Evolutionary conservation across 2,113 vertebrate species (phyloP).

Genomic region (Verasper variegatus): DNA sequence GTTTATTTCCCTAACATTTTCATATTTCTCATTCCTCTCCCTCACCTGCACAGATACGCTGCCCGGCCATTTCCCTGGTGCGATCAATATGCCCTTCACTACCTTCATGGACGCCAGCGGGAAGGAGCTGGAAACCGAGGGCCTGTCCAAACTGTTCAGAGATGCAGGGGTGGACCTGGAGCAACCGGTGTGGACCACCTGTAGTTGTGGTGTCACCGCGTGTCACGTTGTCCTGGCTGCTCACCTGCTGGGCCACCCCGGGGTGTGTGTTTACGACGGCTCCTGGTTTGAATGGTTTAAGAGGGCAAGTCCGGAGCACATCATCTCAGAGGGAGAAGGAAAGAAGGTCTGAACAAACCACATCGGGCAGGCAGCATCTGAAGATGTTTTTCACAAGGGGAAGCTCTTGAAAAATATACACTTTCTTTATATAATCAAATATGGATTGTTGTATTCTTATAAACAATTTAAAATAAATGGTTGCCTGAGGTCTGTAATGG

Average conservation of each 20-base stretch:
- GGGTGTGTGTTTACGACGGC: constrained; percentile 89
- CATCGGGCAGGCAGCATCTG: background rate
- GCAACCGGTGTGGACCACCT: constrained; percentile 85
- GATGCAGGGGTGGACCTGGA: constrained; percentile 85
- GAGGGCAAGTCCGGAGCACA: constrained; percentile 72
- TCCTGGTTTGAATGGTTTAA: constrained; percentile 96
- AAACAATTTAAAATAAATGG: constrained; percentile 10
- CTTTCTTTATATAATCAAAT: constrained; percentile 1
- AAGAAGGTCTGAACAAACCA: constrained; percentile 80
- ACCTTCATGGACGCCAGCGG: constrained; percentile 87
- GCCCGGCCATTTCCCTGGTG: constrained; percentile 90
- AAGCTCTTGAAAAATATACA: background rate
- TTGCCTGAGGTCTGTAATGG: background rate
- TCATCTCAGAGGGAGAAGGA: constrained; percentile 36
- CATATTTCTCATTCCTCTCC: background rate
- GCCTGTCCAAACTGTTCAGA: constrained; percentile 84
- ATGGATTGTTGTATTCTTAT: background rate
- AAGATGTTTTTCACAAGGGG: background rate
- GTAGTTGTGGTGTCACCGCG: constrained; percentile 95
- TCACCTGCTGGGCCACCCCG: constrained; percentile 88
- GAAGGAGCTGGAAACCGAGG: constrained; percentile 83
- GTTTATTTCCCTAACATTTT: background rate
- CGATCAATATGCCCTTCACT: constrained; percentile 89
- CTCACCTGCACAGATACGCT: constrained; percentile 82
- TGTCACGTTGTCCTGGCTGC: constrained; percentile 91